Conservation (phyloP, 2,797 vertebrate genomes). For the Jordanella pulchra region DNA sequence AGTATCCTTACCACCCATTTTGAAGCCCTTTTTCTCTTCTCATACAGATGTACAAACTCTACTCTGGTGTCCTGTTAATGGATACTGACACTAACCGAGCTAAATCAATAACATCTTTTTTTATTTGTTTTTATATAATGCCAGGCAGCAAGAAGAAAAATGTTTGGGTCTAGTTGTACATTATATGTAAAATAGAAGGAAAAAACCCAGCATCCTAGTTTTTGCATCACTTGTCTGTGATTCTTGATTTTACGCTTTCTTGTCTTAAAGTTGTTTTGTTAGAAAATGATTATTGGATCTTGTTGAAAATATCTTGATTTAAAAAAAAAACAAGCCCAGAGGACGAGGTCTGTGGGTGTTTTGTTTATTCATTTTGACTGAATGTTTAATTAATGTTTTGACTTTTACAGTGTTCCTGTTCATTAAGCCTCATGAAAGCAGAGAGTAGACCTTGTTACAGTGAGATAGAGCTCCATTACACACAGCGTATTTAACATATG, state of each 20-base stretch:
- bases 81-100: not conserved
- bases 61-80: not conserved
- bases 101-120: too few relatives aligned
- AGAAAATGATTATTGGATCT: constrained; percentile 15
- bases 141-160: too few relatives aligned
- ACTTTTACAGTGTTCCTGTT: not conserved
- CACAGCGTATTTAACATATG: too few relatives aligned
- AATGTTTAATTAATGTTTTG: constrained; percentile 4
- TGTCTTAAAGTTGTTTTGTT: constrained; percentile 28
- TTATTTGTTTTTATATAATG: too few relatives aligned
- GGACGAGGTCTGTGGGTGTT: constrained; percentile 5
- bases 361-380: constrained; percentile 23
- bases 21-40: too few relatives aligned
- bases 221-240: constrained; percentile 29
- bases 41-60: not conserved
- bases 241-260: constrained; percentile 30
- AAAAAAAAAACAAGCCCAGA: constrained; percentile 13
- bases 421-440: not conserved
- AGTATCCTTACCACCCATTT: too few relatives aligned
- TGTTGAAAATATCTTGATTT: constrained; percentile 25
- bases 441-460: too few relatives aligned
- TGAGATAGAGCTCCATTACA: too few relatives aligned
- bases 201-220: not conserved
- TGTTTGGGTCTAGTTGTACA: too few relatives aligned
- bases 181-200: too few relatives aligned